phyloP scores from a whole-genome alignment of 2,797 vertebrate species.

The Cottoperca gobio region DNA sequence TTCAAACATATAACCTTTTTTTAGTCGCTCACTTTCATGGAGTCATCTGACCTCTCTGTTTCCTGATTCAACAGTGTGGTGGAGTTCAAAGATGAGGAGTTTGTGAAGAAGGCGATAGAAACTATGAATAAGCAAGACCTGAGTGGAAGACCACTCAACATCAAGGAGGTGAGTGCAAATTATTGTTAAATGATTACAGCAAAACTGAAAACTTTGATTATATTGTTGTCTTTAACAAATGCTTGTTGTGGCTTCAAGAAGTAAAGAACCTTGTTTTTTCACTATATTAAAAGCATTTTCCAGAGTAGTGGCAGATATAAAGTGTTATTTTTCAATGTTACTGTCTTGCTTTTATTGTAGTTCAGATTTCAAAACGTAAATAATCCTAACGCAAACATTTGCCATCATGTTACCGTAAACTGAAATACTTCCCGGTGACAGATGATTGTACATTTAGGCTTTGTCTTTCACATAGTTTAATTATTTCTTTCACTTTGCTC shows the following conservation, averaged over 20 bases:
- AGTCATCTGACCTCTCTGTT: constrained; percentile 30
- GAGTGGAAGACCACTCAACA: constrained; percentile 95
- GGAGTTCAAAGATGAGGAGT: constrained; percentile 99
- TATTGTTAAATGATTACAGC: not conserved
- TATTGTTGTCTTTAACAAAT: not conserved
- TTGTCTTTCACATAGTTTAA: not conserved
- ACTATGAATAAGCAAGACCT: constrained; percentile 98
- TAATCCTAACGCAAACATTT: not conserved
- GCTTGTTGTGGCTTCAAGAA: not conserved
- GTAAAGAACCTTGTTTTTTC: not conserved
- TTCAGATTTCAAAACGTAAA: not conserved
- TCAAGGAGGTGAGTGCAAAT: constrained; percentile 91
- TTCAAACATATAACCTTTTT: not conserved
- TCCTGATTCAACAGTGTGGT: constrained; percentile 90
- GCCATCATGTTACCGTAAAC: not conserved
- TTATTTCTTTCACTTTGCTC: not conserved
- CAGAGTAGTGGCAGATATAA: not conserved
- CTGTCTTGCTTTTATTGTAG: not conserved
- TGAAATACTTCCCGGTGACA: not conserved
- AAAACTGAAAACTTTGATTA: not conserved
- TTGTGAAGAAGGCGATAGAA: constrained; percentile 96
- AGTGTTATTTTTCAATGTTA: not conserved
- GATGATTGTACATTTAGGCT: not conserved
- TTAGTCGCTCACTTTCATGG: not conserved
- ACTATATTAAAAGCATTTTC: not conserved